A percentile compares a stretch with the other conserved stretches of the same genome.
These are phyloP conservation scores for Prietella phreatophila DNA, from an alignment of 2,113 vertebrate genomes.

Conservation along the genomic window DNA sequence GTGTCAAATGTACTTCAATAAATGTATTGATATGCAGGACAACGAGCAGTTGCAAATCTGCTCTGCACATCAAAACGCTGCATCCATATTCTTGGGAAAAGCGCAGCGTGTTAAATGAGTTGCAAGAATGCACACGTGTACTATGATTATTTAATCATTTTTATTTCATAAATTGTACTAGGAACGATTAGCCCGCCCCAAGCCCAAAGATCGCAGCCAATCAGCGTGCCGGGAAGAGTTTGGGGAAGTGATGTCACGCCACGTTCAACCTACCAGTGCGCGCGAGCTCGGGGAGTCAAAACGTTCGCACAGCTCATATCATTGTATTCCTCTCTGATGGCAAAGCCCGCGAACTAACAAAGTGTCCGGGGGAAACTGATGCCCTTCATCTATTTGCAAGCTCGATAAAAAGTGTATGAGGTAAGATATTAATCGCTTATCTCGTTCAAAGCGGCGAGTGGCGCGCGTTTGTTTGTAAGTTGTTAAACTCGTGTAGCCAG, in stretches of 20 bases:
- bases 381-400: not conserved
- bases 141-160: not conserved
- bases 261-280: slow-evolving; percentile 24
- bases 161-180: not conserved
- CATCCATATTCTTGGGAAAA: not conserved
- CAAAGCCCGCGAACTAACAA: slow-evolving; percentile 17
- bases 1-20: slow-evolving; percentile 3
- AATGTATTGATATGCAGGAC: not conserved
- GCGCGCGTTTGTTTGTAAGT: slow-evolving; percentile 25
- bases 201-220: slow-evolving; percentile 45
- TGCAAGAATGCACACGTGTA: not conserved
- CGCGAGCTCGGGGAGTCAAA: slow-evolving; percentile 19
- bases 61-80: not conserved
- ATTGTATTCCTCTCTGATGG: slow-evolving; percentile 26
- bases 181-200: slow-evolving; percentile 29
- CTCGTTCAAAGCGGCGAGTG: not conserved
- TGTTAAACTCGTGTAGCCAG: slow-evolving; percentile 32
- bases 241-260: slow-evolving; percentile 47
- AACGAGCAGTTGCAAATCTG: not conserved
- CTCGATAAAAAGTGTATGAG: slow-evolving; percentile 26
- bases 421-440: slow-evolving; percentile 28
- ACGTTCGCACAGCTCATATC: slow-evolving; percentile 15
- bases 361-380: not conserved
- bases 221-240: not conserved
- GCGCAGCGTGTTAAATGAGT: not conserved